Evolutionary conservation across 1,140 invertebrate genomes (phyloP).

Genomic region (Pseudoatta argentina): DNA sequence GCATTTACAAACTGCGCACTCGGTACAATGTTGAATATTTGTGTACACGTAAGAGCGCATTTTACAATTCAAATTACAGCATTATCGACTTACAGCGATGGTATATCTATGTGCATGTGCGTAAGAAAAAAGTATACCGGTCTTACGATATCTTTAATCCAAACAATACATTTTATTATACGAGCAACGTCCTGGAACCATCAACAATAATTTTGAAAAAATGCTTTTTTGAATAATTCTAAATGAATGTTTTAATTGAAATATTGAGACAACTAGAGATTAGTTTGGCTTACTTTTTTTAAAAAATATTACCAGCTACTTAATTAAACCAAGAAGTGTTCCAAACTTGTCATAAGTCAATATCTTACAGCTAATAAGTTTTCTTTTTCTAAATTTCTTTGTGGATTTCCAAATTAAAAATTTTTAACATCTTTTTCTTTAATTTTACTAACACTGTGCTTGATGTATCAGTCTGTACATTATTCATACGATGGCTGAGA

Average conservation of each 20-base stretch:
- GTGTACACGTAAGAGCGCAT: not conserved
- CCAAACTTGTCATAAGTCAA: too few relatives aligned
- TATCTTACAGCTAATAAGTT: too few relatives aligned
- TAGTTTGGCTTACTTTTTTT: too few relatives aligned
- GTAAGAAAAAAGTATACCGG: not conserved
- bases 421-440: too few relatives aligned
- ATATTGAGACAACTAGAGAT: not conserved
- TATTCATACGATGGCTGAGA: too few relatives aligned
- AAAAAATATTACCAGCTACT: too few relatives aligned
- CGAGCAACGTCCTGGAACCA: not conserved
- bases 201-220: not conserved
- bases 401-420: too few relatives aligned
- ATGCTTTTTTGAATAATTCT: not conserved
- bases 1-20: constrained; percentile 36
- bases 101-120: too few relatives aligned
- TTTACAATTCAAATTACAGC: constrained; percentile 40
- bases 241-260: not conserved
- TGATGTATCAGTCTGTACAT: too few relatives aligned
- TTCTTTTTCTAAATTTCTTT: too few relatives aligned
- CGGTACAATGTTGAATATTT: not conserved
- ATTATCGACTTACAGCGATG: constrained; percentile 14
- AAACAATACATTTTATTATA: not conserved
- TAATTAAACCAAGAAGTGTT: too few relatives aligned
- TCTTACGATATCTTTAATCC: not conserved
- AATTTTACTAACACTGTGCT: too few relatives aligned